These are phyloP conservation scores for Drosophila antonietae DNA, from an alignment of 2,888 invertebrate genomes.

Conservation along the genomic window DNA sequence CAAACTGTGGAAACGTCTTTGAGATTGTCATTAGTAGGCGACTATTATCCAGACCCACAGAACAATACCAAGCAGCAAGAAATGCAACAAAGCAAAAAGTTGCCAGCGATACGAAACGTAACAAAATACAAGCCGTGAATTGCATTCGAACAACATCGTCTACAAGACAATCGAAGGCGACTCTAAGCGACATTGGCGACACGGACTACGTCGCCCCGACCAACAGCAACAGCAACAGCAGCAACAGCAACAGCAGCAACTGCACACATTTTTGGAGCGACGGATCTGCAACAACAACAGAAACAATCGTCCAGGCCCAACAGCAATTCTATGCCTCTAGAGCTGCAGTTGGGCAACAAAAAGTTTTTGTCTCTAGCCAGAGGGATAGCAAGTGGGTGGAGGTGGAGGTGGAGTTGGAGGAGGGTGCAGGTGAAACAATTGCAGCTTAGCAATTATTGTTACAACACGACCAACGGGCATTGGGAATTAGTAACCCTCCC, in stretches of 20 bases:
- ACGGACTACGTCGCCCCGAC: conserved; percentile 57
- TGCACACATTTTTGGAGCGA: conserved; percentile 65
- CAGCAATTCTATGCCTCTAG: conserved; percentile 42
- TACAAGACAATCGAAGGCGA: conserved; percentile 84
- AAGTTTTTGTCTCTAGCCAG: conserved; percentile 31
- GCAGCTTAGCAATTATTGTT: conserved; percentile 75
- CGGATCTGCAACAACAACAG: conserved; percentile 13
- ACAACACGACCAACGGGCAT: conserved; percentile 61
- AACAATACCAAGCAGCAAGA: conserved; percentile 52
- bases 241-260: conserved; percentile 38
- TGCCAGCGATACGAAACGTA: conserved; percentile 64
- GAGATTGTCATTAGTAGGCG: conserved; percentile 77
- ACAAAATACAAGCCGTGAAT: conserved; percentile 83
- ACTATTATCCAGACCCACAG: conserved; percentile 59
- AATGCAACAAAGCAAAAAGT: conserved; percentile 55
- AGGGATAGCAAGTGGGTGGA: conserved; percentile 12
- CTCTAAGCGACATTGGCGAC: conserved; percentile 70
- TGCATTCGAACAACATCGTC: conserved; percentile 84
- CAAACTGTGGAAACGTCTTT: conserved; percentile 82
- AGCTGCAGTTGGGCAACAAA: conserved; percentile 23
- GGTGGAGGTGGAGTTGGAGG: conserved; percentile 5
- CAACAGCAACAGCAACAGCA: conserved; percentile 1
- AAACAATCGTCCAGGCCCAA: conserved; percentile 20
- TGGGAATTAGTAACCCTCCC: conserved; percentile 20
- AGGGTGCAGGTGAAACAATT: conserved; percentile 27